A percentile compares a stretch with the other conserved stretches of the same genome.
Evolutionary conservation across 2,113 vertebrate species (phyloP).

Genomic region (Python bivittatus): DNA sequence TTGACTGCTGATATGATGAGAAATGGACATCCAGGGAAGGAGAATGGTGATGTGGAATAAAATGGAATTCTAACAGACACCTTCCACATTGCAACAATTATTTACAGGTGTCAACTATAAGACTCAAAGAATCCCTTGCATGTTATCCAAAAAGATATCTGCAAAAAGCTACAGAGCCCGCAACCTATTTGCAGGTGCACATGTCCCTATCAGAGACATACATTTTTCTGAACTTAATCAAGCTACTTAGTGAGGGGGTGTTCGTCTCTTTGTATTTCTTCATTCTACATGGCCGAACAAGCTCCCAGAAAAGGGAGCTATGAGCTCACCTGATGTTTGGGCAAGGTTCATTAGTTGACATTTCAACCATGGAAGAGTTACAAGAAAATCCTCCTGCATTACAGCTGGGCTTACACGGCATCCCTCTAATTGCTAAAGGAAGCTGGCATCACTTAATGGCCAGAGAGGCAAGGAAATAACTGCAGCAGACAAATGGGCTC

Average conservation of each 20-base stretch:
- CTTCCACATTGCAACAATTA: neutral
- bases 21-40: neutral
- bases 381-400: neutral
- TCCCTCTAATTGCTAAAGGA: constrained; percentile 16
- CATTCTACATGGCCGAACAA: neutral
- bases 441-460: constrained; percentile 12
- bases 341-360: constrained; percentile 5
- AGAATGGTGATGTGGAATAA: neutral
- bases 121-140: neutral
- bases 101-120: neutral
- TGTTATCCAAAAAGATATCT: neutral
- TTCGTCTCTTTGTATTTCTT: neutral
- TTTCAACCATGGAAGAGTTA: neutral
- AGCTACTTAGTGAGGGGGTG: neutral
- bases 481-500: neutral
- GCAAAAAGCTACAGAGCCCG: neutral
- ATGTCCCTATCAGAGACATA: neutral
- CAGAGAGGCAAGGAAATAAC: neutral
- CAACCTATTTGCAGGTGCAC: neutral
- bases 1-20: neutral
- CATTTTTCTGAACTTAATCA: neutral
- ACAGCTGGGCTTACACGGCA: neutral
- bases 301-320: neutral
- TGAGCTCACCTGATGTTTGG: neutral
- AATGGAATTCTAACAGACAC: neutral